phyloP scores from a whole-genome alignment of 2,113 vertebrate genomes.

The Redunca redunca region DNA sequence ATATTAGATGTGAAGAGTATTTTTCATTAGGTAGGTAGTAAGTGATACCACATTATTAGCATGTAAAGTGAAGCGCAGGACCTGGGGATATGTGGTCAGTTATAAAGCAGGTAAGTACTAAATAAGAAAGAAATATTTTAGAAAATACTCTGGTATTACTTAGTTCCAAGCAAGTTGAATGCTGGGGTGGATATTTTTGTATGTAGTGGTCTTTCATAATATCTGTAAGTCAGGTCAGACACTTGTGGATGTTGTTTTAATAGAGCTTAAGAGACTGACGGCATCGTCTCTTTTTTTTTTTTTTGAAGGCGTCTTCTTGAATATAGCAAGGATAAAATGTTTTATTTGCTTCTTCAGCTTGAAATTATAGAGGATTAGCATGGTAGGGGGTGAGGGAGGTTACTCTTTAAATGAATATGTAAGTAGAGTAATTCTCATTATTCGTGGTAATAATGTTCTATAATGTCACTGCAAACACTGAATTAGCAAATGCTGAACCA shows the following conservation, averaged over 20 bases:
- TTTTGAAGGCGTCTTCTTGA: neutral
- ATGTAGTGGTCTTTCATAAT: neutral
- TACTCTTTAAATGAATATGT: neutral
- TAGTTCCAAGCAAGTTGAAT: neutral
- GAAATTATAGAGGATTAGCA: neutral
- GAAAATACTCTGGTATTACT: neutral
- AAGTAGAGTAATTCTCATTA: neutral
- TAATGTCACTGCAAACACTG: neutral
- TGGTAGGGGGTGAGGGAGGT: neutral
- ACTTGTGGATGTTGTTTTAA: neutral
- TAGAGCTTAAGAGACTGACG: neutral
- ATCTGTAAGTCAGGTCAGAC: neutral
- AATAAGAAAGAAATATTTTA: constrained; percentile 20
- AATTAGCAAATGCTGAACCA: neutral
- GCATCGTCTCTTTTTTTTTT: neutral
- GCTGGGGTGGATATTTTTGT: neutral
- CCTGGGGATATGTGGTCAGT: neutral
- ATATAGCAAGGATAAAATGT: neutral
- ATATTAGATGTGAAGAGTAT: neutral
- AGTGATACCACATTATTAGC: neutral
- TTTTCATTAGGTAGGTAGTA: neutral
- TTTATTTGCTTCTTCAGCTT: neutral
- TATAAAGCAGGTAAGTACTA: neutral
- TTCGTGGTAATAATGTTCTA: neutral
- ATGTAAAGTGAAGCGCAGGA: neutral